phyloP scores from a whole-genome alignment of 2,797 vertebrate genomes.

The Sebastes minor region DNA sequence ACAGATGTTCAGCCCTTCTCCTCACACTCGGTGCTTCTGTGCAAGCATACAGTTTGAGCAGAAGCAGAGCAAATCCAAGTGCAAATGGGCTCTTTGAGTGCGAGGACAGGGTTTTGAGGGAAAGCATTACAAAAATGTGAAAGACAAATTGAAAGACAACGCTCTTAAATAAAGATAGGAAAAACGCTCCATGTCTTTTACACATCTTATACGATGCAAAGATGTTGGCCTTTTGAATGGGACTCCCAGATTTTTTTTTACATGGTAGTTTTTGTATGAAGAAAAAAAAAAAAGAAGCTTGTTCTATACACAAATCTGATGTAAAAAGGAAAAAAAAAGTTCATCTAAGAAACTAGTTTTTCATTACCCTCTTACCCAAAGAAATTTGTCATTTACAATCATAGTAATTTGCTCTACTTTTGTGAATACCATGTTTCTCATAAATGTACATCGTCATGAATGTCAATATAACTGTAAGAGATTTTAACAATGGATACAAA shows the following conservation, averaged over 20 bases:
- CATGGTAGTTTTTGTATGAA: constrained; percentile 83
- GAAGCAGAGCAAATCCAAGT: no score
- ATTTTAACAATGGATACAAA: constrained; percentile 75
- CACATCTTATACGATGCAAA: constrained; percentile 60
- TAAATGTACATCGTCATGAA: constrained; percentile 86
- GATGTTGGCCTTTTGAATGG: constrained; percentile 75
- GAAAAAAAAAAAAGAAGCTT: constrained; percentile 68
- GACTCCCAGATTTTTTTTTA: constrained; percentile 67
- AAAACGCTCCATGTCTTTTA: constrained; percentile 35
- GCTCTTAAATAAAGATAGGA: no score
- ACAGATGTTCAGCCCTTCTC: no score
- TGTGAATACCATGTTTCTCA: constrained; percentile 81
- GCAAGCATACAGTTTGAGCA: no score
- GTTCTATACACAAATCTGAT: constrained; percentile 78
- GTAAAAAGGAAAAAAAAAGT: constrained; percentile 65
- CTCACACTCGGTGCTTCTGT: no score
- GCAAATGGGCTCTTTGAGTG: no score
- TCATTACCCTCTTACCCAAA: constrained; percentile 84
- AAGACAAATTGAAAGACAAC: no score
- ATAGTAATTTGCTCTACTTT: constrained; percentile 81
- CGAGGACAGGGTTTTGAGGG: no score
- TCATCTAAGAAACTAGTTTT: constrained; percentile 76
- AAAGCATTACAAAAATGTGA: no score
- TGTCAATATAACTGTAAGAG: constrained; percentile 88
- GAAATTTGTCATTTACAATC: constrained; percentile 83